Percentiles rank a stretch among this genome's conserved stretches.
Conservation (phyloP, 2,888 invertebrate species). For the Acleris literana region DNA sequence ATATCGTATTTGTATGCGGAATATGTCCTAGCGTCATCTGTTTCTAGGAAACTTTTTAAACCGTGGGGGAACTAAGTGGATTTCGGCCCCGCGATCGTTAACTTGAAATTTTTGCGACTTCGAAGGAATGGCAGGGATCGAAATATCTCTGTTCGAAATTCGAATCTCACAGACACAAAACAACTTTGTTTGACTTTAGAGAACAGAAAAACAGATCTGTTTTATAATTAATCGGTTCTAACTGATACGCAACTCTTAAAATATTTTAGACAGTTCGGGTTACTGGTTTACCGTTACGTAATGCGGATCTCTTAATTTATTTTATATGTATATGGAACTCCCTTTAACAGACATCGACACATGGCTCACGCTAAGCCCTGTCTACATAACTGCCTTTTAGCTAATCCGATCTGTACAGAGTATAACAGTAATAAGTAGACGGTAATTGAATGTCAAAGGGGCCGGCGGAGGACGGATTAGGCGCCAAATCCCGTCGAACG, state of each 20-base stretch:
- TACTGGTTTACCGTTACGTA: neutral
- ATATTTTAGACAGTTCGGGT: no score
- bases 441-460: conserved; percentile 60
- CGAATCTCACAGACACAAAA: conserved; percentile 21
- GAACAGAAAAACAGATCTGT: conserved; percentile 18
- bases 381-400: conserved; percentile 76
- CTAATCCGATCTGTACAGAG: conserved; percentile 67
- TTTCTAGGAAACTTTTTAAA: conserved; percentile 72
- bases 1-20: conserved; percentile 71
- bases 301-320: conserved; percentile 9
- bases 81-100: conserved; percentile 44
- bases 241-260: neutral
- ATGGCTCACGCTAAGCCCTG: conserved; percentile 51
- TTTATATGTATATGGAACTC: neutral
- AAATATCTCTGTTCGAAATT: conserved; percentile 16
- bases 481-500: conserved; percentile 37
- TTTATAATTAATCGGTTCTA: conserved; percentile 3
- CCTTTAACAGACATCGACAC: conserved; percentile 30
- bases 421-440: conserved; percentile 67
- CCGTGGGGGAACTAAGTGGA: conserved; percentile 60
- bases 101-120: conserved; percentile 34
- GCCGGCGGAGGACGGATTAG: conserved; percentile 51
- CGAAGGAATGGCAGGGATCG: conserved; percentile 15
- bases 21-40: conserved; percentile 71
- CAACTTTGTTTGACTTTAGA: conserved; percentile 5